phyloP scores from a whole-genome alignment of 2,888 invertebrate genomes.

The Campopleginae sp. region DNA sequence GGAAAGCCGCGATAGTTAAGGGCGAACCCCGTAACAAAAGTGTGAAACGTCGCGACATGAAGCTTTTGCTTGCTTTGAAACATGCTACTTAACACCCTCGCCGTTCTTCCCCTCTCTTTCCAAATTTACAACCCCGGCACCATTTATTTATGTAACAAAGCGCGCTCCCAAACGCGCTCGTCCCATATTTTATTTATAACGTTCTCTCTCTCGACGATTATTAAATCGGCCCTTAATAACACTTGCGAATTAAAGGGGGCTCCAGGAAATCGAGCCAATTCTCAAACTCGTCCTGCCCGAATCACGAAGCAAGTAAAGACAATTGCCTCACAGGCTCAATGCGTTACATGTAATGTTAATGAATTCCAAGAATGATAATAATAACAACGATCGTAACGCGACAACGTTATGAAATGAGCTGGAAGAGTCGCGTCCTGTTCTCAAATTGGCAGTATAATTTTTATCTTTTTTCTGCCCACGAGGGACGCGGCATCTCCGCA shows the following conservation, averaged over 20 bases:
- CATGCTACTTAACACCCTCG: conserved; percentile 65
- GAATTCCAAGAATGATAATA: background rate
- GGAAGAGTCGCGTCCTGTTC: conserved; percentile 70
- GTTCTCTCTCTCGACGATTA: conserved; percentile 52
- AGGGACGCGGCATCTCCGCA: conserved; percentile 52
- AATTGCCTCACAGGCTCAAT: conserved; percentile 5
- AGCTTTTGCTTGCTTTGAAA: conserved; percentile 45
- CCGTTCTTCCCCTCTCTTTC: conserved; percentile 5
- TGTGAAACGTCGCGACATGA: conserved; percentile 17
- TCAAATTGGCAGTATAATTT: conserved; percentile 77
- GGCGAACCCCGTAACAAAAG: background rate
- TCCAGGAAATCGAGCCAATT: background rate
- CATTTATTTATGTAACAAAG: conserved; percentile 55
- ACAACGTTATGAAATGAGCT: conserved; percentile 36
- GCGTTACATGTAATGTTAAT: background rate
- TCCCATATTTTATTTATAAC: conserved; percentile 17
- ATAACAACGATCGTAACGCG: conserved; percentile 27
- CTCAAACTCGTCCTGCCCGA: background rate
- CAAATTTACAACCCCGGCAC: conserved; percentile 50
- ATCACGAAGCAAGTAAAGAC: background rate
- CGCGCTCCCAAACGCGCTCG: background rate
- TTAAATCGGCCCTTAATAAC: conserved; percentile 53
- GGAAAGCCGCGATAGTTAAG: conserved; percentile 39
- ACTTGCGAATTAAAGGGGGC: conserved; percentile 26
- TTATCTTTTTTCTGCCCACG: conserved; percentile 70